Evolutionary conservation across 1,140 invertebrate genomes (phyloP).

Genomic region (Drosophila fuyamai): DNA sequence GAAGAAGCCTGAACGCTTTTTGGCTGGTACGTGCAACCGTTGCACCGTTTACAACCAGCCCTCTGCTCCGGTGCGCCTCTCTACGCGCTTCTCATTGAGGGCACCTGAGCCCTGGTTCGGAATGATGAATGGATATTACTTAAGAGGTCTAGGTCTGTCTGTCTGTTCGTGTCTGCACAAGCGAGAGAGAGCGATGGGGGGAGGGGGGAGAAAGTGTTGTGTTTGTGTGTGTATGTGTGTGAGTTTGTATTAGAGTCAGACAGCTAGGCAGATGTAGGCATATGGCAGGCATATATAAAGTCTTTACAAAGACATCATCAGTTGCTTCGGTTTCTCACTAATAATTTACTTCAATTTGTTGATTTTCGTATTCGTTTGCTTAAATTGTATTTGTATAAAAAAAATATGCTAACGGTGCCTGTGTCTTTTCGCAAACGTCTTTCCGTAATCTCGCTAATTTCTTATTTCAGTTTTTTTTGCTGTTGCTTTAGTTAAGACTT

Average conservation of each 20-base stretch:
- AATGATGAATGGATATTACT: constrained; percentile 14
- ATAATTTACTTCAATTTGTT: constrained; percentile 60
- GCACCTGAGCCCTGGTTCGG: constrained; percentile 7
- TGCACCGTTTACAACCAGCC: constrained; percentile 2
- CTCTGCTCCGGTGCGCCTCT: constrained; percentile 16
- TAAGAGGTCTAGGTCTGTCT: constrained; percentile 4
- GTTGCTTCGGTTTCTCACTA: constrained; percentile 71
- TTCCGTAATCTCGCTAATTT: constrained; percentile 21
- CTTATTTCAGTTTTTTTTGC: constrained; percentile 29
- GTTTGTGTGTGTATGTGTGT: constrained; percentile 27
- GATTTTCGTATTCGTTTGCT: constrained; percentile 54
- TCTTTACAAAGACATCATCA: constrained; percentile 81
- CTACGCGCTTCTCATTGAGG: constrained; percentile 30
- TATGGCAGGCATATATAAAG: constrained; percentile 83
- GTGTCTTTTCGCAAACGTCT: constrained; percentile 42
- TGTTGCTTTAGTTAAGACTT: constrained; percentile 52
- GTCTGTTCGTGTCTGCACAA: constrained; percentile 25
- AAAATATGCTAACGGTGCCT: constrained; percentile 80
- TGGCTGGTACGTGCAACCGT: neutral
- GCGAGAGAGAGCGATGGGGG: constrained; percentile 9
- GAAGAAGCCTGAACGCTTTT: constrained; percentile 24
- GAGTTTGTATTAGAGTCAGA: constrained; percentile 67
- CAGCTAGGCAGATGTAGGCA: constrained; percentile 82
- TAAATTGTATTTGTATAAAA: constrained; percentile 80
- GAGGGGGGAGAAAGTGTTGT: constrained; percentile 7